Percentiles rank a stretch among this genome's conserved stretches.
These are phyloP conservation scores for Eurystomus gularis DNA, from an alignment of 2,113 vertebrate species.

Conservation along the genomic window DNA sequence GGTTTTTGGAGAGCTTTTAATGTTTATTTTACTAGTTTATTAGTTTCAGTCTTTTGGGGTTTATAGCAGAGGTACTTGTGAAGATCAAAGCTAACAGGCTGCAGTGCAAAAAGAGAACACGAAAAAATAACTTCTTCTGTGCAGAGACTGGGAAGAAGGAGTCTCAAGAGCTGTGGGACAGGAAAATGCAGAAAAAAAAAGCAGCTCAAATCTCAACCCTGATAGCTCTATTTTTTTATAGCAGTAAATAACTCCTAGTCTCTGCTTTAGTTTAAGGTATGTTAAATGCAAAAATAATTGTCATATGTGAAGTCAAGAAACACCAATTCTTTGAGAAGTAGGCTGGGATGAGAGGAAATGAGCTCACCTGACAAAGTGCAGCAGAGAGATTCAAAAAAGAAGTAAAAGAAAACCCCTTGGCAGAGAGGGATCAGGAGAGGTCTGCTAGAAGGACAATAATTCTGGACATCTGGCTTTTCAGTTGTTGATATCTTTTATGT, in stretches of 20 bases:
- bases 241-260: background rate
- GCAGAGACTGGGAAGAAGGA: background rate
- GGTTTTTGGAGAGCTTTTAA: background rate
- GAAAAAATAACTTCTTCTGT: background rate
- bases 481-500: background rate
- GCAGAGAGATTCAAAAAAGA: background rate
- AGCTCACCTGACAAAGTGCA: background rate
- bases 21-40: background rate
- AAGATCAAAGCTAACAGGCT: background rate
- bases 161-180: background rate
- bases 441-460: background rate
- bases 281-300: background rate
- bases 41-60: accelerated
- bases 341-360: background rate
- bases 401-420: background rate
- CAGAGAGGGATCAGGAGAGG: background rate
- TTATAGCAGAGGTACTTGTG: accelerated
- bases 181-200: background rate
- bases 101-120: background rate
- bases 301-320: background rate
- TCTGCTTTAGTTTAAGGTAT: background rate
- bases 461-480: background rate
- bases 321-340: accelerated
- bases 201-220: background rate
- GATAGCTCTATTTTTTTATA: background rate